Evolutionary conservation across 2,888 invertebrate genomes (phyloP), one percentile per base, ranked within the genome.

Genomic region (Fissipunctia ypsillon): DNA sequence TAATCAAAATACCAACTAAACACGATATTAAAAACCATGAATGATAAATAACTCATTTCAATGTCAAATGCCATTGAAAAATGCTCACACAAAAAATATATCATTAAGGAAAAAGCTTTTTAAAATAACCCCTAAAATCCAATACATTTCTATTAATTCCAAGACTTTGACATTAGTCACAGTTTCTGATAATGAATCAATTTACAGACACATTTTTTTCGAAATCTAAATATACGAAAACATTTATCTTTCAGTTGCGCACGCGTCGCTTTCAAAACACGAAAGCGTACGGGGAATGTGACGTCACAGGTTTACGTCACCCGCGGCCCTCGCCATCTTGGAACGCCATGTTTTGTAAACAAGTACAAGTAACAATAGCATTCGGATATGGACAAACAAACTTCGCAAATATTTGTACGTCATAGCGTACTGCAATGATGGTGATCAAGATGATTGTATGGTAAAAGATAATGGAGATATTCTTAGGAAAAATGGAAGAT

Each of bases 291-390:
- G 76, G 61, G 74, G 92, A 92, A 91, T 48, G 80, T 92, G 90
- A 91, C 94, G 94, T 92, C 91, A 90, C 59, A 25, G 28, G 38
- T 43, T 91, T 88, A 91, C 93, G 94, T 93, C 91, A 92, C 73
- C 57, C 64, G 69, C 43, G 75, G 71, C 28, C 70, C 57, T 75
- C 68, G 87, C 89, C 88, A 88, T 89, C 48, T 85, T 86, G 92
- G 91, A 91, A 93, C 90, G 91, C 89, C 56, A 75, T 94, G 90
- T 95, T 94, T 93, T 81, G 89, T 90, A 93, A 94, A 94, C 88
- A 93, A 79, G 75, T 52, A 28, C 45, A 67, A 78, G 83, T 89
- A 86, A 94, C 94, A 94, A 94, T 94, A 81, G 85, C 85, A 90
- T 88, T 91, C 90, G 90, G 90, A 90, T 89, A 89, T 89, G 73